Evolutionary conservation across 1,140 invertebrate species (phyloP).

Genomic region (Rhagoletis zephyria): DNA sequence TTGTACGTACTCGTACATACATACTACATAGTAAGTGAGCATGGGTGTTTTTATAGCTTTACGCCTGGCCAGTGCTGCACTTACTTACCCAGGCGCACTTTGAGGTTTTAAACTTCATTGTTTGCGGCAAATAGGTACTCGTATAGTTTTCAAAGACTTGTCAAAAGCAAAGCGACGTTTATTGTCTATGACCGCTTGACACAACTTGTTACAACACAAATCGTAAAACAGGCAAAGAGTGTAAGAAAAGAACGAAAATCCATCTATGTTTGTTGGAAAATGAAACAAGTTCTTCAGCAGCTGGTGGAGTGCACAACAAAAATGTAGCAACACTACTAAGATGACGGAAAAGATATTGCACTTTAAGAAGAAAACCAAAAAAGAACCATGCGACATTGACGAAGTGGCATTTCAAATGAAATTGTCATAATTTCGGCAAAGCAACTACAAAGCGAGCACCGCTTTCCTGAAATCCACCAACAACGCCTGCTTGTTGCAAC

Average conservation of each 20-base stretch:
- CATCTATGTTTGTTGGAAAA: slow-evolving; percentile 2
- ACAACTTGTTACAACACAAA: slow-evolving; percentile 35
- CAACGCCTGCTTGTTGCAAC: neutral
- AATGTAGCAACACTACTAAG: neutral
- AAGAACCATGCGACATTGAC: slow-evolving; percentile 10
- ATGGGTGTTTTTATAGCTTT: slow-evolving; percentile 17
- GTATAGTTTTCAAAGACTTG: neutral
- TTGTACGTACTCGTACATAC: no score
- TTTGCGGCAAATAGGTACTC: neutral
- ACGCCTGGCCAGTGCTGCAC: neutral
- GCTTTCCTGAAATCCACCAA: neutral
- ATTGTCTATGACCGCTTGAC: slow-evolving; percentile 39
- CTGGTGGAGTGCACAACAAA: neutral
- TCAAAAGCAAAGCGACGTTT: neutral
- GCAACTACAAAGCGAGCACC: neutral
- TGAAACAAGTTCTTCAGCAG: neutral
- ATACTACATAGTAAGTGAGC: neutral
- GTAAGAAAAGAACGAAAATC: neutral
- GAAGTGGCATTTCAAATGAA: slow-evolving; percentile 46
- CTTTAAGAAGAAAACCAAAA: neutral
- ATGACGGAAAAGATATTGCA: neutral
- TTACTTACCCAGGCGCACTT: neutral
- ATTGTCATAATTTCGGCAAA: slow-evolving; percentile 48
- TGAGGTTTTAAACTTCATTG: slow-evolving; percentile 6
- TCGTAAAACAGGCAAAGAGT: neutral